Evolutionary conservation across 2,888 invertebrate species (phyloP).

Genomic region (Minunthozetes semirufus): DNA sequence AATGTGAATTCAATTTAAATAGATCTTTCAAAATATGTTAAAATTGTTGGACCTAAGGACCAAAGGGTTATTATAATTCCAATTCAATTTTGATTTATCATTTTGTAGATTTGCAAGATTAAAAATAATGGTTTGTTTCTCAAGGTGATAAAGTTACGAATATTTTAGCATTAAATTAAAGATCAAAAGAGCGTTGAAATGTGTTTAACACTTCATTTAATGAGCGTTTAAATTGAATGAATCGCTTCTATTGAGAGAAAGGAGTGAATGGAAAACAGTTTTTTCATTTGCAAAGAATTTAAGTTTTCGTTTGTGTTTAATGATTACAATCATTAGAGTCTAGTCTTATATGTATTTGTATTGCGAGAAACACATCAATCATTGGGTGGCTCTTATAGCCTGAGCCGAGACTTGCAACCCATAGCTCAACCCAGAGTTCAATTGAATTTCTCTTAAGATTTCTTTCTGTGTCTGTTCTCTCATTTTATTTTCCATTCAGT

Average conservation of each 20-base stretch:
- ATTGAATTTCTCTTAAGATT: background rate
- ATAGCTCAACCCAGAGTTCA: background rate
- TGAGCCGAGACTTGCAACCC: too few relatives aligned
- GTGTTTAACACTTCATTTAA: background rate
- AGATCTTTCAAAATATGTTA: too few relatives aligned
- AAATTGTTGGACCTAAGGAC: too few relatives aligned
- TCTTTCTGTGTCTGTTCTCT: background rate
- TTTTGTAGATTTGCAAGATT: too few relatives aligned
- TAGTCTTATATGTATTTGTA: background rate
- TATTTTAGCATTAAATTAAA: too few relatives aligned
- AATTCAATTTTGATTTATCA: too few relatives aligned
- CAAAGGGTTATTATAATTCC: too few relatives aligned
- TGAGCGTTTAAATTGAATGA: background rate
- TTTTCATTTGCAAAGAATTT: background rate
- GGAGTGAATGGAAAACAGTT: background rate
- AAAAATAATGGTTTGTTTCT: too few relatives aligned
- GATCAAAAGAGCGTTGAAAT: too few relatives aligned
- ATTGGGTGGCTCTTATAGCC: constrained; percentile 1
- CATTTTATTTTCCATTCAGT: background rate
- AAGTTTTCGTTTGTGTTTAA: background rate
- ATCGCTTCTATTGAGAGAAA: background rate
- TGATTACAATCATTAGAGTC: background rate
- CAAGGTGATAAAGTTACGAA: too few relatives aligned
- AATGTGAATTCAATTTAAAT: too few relatives aligned
- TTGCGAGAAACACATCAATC: constrained; percentile 12